These are phyloP conservation scores for Plectropomus leopardus DNA, from an alignment of 2,113 vertebrate species.

Conservation along the genomic window DNA sequence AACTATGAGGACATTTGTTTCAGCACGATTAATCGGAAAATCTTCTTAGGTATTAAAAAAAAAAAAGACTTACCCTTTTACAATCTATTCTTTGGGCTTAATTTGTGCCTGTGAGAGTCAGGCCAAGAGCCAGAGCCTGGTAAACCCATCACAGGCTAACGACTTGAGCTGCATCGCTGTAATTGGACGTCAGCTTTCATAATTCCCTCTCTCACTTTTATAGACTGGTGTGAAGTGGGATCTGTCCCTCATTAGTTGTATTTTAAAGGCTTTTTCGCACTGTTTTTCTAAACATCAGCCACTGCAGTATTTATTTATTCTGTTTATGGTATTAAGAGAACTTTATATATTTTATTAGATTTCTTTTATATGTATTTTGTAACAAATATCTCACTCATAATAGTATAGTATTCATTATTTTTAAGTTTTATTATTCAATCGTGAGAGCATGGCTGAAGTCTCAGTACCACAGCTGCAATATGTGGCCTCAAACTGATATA, in stretches of 20 bases:
- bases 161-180: conserved; percentile 37
- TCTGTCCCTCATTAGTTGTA: conserved; percentile 31
- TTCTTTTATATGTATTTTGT: conserved; percentile 11
- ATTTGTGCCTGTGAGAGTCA: conserved; percentile 21
- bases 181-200: conserved; percentile 49
- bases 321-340: conserved; percentile 3
- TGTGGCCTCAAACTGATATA: background rate
- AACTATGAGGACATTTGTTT: conserved; percentile 36
- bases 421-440: background rate
- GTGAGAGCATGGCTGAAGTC: background rate
- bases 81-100: conserved; percentile 35
- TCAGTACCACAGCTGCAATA: background rate
- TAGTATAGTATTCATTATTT: background rate
- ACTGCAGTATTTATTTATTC: conserved; percentile 20
- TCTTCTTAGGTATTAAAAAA: conserved; percentile 28
- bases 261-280: conserved; percentile 29
- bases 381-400: background rate
- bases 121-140: conserved; percentile 36
- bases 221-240: conserved; percentile 36
- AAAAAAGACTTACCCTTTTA: conserved; percentile 33
- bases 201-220: conserved; percentile 30
- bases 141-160: conserved; percentile 47
- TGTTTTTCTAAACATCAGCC: conserved; percentile 15
- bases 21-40: conserved; percentile 29
- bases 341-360: conserved; percentile 1